Evolutionary conservation across 1,140 invertebrate genomes (phyloP).

Genomic region (Conus ventricosus): DNA sequence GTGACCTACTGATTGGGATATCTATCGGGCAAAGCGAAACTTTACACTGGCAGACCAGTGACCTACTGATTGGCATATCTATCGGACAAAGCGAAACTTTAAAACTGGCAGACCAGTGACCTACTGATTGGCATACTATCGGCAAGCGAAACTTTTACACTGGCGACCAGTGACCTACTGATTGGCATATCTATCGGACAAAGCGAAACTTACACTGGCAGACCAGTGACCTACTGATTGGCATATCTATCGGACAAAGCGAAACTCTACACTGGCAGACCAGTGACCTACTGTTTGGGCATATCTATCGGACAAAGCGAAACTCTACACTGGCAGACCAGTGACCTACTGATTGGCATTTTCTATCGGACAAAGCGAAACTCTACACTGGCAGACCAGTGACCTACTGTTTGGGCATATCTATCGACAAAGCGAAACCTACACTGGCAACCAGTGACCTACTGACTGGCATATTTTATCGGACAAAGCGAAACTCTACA

Average conservation of each 20-base stretch:
- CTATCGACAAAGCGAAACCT: no score
- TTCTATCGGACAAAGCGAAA: neutral
- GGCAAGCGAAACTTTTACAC: neutral
- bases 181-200: no score
- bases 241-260: no score
- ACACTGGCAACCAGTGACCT: neutral
- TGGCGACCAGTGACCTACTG: neutral
- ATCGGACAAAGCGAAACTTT: neutral
- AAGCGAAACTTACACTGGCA: neutral
- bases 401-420: no score
- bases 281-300: neutral
- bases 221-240: neutral
- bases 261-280: neutral
- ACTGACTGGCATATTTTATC: no score
- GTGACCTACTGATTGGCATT: no score
- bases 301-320: no score
- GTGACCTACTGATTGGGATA: no score
- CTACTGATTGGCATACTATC: no score
- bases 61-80: no score
- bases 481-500: neutral
- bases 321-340: neutral
- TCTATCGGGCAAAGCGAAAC: neutral
- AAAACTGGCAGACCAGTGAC: neutral
- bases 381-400: neutral
- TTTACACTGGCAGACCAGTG: neutral